Percentiles rank a stretch among this genome's conserved stretches.
Evolutionary conservation across 2,113 vertebrate species (phyloP).

Genomic region (Sporophila hypoxantha): DNA sequence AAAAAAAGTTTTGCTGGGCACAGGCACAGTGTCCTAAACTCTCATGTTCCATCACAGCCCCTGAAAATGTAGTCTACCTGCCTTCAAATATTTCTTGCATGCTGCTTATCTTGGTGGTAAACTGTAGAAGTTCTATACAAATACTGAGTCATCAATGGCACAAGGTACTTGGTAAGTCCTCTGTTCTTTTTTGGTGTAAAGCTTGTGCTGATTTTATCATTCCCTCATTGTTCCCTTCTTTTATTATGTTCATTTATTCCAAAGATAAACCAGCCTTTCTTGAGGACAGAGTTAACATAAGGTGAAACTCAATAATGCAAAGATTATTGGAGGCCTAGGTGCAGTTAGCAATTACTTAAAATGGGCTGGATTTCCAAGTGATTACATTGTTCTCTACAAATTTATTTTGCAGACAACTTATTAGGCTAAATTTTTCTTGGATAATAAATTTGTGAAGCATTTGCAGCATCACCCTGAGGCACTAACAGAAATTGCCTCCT

Average conservation of each 20-base stretch:
- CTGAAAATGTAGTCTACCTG: neutral
- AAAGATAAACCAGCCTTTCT: neutral
- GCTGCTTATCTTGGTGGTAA: accelerated
- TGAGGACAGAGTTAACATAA: neutral
- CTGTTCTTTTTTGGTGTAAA: neutral
- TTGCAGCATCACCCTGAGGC: neutral
- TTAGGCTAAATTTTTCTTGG: neutral
- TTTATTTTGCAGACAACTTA: constrained; percentile 4
- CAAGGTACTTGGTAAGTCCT: neutral
- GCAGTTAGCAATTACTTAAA: neutral
- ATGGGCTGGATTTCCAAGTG: neutral
- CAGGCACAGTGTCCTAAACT: neutral
- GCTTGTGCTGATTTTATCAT: neutral
- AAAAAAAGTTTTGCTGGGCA: neutral
- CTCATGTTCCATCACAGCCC: neutral
- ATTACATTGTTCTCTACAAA: neutral
- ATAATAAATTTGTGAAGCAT: neutral
- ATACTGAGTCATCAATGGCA: neutral
- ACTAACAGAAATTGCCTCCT: neutral
- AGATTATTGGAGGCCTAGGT: neutral
- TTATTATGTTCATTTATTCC: neutral
- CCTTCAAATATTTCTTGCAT: neutral
- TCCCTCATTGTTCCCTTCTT: neutral
- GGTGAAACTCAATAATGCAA: neutral
- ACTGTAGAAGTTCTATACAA: neutral